Conservation (phyloP, 2,113 vertebrate genomes). For the Pandion haliaetus region DNA sequence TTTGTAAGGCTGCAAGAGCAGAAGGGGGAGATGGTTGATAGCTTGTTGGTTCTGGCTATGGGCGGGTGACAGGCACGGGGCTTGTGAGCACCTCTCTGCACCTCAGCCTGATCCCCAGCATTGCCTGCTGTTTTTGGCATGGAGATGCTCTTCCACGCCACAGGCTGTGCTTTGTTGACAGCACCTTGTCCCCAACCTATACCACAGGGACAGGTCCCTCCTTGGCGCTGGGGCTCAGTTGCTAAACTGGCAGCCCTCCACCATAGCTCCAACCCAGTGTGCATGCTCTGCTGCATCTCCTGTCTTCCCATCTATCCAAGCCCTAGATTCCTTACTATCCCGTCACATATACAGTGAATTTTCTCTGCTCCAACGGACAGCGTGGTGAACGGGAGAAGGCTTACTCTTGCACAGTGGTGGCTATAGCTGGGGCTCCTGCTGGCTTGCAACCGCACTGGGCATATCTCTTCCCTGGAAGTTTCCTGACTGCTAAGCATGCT, state of each 20-base stretch:
- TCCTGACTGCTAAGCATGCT: not conserved
- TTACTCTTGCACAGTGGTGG: not conserved
- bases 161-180: not conserved
- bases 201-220: not conserved
- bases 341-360: rapidly evolving
- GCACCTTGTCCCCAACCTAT: rapidly evolving
- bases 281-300: not conserved
- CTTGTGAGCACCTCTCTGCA: not conserved
- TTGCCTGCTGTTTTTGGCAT: not conserved
- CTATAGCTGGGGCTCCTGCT: not conserved
- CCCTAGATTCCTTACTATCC: not conserved
- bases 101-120: not conserved
- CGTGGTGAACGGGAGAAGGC: not conserved
- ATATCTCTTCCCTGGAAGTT: not conserved
- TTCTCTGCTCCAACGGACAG: rapidly evolving
- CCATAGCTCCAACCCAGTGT: too few relatives aligned
- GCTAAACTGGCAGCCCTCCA: not conserved
- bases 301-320: not conserved
- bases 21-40: not conserved
- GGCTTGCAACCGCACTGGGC: rapidly evolving
- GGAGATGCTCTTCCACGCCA: not conserved
- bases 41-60: not conserved
- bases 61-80: not conserved
- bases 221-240: not conserved
- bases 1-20: not conserved